These are phyloP conservation scores for Zaprionus inermis DNA, from an alignment of 1,140 invertebrate genomes.

Conservation along the genomic window DNA sequence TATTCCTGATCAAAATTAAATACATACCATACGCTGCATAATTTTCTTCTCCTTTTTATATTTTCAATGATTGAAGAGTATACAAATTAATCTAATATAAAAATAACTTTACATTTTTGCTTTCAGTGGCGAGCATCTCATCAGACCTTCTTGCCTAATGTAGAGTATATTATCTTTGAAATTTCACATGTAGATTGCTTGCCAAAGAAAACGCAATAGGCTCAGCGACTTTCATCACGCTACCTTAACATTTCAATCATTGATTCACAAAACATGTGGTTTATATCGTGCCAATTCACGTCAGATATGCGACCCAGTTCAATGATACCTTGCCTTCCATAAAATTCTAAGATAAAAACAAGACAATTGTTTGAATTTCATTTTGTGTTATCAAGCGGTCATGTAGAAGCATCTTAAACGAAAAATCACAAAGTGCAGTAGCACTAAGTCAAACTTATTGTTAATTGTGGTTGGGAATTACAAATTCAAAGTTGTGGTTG, in stretches of 20 bases:
- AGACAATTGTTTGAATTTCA: conserved; percentile 1
- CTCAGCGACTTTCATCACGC: conserved; percentile 4
- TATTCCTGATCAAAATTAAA: too few species aligned
- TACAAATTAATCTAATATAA: too few species aligned
- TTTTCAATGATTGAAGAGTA: too few species aligned
- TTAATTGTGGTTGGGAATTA: background rate
- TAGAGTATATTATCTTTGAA: background rate
- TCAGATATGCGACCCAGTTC: background rate
- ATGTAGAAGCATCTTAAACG: conserved; percentile 3
- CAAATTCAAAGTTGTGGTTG: conserved; percentile 7
- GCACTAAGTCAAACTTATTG: conserved; percentile 28
- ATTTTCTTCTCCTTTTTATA: too few species aligned
- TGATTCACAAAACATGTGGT: background rate
- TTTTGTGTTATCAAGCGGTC: conserved; percentile 17
- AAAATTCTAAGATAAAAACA: background rate
- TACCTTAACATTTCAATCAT: background rate
- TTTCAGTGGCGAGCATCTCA: too few species aligned
- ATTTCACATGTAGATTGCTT: background rate
- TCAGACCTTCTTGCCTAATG: too few species aligned
- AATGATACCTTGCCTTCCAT: background rate
- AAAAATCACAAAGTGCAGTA: conserved; percentile 45
- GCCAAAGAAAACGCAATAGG: background rate
- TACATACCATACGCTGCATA: too few species aligned
- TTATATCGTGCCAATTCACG: background rate
- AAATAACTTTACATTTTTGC: too few species aligned